Evolutionary conservation across 2,113 vertebrate species (phyloP).

Genomic region (Corapipo altera): DNA sequence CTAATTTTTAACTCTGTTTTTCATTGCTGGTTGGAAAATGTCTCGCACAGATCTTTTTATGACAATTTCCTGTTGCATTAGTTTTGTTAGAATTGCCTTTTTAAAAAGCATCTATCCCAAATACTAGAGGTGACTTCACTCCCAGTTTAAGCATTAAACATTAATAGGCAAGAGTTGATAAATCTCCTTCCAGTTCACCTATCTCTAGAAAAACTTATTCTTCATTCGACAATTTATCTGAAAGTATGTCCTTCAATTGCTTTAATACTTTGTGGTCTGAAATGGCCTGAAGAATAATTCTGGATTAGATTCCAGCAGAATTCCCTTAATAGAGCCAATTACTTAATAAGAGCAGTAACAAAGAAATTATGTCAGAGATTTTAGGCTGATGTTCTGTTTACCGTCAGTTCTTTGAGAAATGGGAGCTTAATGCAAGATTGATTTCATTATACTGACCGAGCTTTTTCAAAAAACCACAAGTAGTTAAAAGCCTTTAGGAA

Average conservation of each 20-base stretch:
- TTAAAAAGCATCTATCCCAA: neutral
- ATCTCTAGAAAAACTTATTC: neutral
- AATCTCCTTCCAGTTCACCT: neutral
- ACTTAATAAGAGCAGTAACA: slow-evolving; percentile 55
- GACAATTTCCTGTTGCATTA: neutral
- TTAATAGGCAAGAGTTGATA: neutral
- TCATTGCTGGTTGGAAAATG: neutral
- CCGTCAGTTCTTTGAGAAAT: slow-evolving; percentile 32
- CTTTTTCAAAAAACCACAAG: slow-evolving; percentile 49
- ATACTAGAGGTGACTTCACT: neutral
- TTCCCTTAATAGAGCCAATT: slow-evolving; percentile 52
- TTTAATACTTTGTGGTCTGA: slow-evolving; percentile 21
- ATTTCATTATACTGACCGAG: slow-evolving; percentile 58
- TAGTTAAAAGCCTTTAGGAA: slow-evolving; percentile 64
- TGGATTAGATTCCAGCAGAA: slow-evolving; percentile 32
- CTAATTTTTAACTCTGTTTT: neutral
- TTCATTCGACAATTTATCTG: neutral
- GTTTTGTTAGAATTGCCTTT: neutral
- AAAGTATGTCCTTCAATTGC: neutral
- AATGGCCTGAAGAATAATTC: slow-evolving; percentile 36
- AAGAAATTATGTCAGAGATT: slow-evolving; percentile 58
- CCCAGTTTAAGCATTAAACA: neutral
- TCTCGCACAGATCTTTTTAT: neutral
- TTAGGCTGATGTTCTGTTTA: slow-evolving; percentile 46
- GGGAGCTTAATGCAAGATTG: slow-evolving; percentile 58